phyloP scores from a whole-genome alignment of 2,797 vertebrate genomes.

The Paedocypris micromegethes region DNA sequence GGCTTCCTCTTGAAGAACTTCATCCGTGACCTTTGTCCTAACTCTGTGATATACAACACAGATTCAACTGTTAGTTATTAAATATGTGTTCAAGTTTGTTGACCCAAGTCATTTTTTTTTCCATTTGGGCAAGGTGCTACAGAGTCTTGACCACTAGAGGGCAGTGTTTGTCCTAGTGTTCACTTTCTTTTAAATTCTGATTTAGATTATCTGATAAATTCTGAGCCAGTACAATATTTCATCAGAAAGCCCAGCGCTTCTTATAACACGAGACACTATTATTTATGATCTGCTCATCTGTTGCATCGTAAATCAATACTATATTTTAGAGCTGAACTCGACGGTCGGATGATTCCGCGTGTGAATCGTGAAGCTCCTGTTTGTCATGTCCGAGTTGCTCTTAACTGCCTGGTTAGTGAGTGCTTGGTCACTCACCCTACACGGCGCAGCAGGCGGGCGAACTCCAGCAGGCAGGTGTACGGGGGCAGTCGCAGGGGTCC shows the following conservation, averaged over 20 bases:
- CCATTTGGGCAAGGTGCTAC: too few relatives aligned
- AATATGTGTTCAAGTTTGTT: too few relatives aligned
- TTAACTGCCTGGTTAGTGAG: too few relatives aligned
- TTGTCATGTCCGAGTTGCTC: too few relatives aligned
- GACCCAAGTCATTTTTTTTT: too few relatives aligned
- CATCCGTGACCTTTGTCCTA: constrained; percentile 68
- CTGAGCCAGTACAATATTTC: constrained; percentile 3
- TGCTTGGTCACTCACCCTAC: constrained; percentile 74
- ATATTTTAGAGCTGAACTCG: background rate
- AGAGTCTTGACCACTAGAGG: too few relatives aligned
- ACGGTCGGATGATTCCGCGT: background rate
- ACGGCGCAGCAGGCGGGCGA: constrained; percentile 78
- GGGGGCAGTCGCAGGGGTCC: constrained; percentile 79
- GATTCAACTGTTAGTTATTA: background rate
- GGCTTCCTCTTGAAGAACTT: constrained; percentile 66
- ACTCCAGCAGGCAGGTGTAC: constrained; percentile 80
- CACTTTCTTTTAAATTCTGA: too few relatives aligned
- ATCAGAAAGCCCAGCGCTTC: constrained; percentile 22
- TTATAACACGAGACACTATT: background rate
- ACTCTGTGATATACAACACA: constrained; percentile 60
- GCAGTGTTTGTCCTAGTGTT: too few relatives aligned
- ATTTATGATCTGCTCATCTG: background rate
- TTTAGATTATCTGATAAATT: too few relatives aligned
- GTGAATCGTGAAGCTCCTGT: too few relatives aligned
- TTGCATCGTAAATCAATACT: constrained; percentile 1